A percentile compares a stretch with the other conserved stretches of the same genome.
These are phyloP conservation scores for Macrosiphum euphorbiae DNA, from an alignment of 2,888 invertebrate species.

Conservation along the genomic window DNA sequence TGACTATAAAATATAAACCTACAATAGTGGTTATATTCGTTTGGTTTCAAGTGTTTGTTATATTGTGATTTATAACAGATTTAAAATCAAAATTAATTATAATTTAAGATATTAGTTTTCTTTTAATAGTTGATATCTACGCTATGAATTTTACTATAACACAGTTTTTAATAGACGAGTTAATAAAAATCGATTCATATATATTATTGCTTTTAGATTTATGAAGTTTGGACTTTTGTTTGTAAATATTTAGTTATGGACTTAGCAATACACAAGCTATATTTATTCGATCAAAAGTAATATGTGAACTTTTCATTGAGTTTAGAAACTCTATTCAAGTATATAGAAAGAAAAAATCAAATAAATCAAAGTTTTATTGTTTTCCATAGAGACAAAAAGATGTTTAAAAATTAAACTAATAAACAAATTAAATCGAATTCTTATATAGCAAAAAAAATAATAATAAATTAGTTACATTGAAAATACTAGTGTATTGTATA, in stretches of 20 bases:
- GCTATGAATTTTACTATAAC: neutral
- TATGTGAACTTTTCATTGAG: conserved; percentile 45
- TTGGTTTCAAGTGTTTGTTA: neutral
- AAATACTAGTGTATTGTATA: neutral
- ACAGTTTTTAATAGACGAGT: neutral
- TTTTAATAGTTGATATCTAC: neutral
- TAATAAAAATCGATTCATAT: neutral
- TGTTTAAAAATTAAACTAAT: neutral
- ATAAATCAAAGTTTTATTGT: conserved; percentile 29
- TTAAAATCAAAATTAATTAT: neutral
- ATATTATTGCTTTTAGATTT: neutral
- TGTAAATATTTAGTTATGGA: neutral
- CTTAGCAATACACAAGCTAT: neutral
- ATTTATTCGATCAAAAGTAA: conserved; percentile 25
- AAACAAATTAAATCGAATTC: neutral
- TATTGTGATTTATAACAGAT: neutral
- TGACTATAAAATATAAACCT: neutral
- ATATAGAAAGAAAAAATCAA: neutral
- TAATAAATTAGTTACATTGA: conserved; percentile 10
- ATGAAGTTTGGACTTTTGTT: neutral
- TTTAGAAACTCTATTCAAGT: neutral
- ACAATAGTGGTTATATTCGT: neutral
- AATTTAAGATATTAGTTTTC: neutral
- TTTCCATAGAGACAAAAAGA: neutral
- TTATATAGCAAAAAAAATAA: neutral